Evolutionary conservation across 2,797 vertebrate genomes (phyloP).

Genomic region (Microtus californicus): DNA sequence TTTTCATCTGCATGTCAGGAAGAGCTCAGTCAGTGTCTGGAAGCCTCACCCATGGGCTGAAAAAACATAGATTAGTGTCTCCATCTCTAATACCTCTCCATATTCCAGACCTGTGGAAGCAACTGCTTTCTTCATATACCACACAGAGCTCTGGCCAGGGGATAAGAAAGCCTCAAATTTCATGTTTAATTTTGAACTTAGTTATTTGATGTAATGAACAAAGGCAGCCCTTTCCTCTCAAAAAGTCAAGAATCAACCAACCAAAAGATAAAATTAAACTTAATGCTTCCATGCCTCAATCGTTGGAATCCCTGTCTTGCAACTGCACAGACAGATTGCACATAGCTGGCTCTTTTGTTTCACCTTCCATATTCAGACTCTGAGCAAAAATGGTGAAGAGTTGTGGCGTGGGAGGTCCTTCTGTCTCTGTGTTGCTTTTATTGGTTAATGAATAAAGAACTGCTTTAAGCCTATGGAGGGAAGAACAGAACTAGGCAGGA

Average conservation of each 20-base stretch:
- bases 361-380: not conserved
- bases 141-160: not conserved
- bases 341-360: not conserved
- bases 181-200: not conserved
- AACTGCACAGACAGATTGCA: not conserved
- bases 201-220: not conserved
- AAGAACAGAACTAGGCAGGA: too few species aligned
- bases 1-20: not conserved
- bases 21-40: not conserved
- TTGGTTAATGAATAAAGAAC: too few species aligned
- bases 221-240: not conserved
- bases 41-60: not conserved
- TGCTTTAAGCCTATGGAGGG: too few species aligned
- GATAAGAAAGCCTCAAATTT: not conserved
- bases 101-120: not conserved
- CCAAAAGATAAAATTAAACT: not conserved
- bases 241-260: not conserved
- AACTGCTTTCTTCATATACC: not conserved
- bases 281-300: not conserved
- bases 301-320: accelerated
- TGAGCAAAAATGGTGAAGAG: not conserved
- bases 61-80: not conserved
- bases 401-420: too few species aligned
- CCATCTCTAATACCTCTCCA: not conserved
- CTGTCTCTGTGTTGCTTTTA: too few species aligned